phyloP scores from a whole-genome alignment of 2,888 invertebrate genomes.

The Hydriomena furcata region DNA sequence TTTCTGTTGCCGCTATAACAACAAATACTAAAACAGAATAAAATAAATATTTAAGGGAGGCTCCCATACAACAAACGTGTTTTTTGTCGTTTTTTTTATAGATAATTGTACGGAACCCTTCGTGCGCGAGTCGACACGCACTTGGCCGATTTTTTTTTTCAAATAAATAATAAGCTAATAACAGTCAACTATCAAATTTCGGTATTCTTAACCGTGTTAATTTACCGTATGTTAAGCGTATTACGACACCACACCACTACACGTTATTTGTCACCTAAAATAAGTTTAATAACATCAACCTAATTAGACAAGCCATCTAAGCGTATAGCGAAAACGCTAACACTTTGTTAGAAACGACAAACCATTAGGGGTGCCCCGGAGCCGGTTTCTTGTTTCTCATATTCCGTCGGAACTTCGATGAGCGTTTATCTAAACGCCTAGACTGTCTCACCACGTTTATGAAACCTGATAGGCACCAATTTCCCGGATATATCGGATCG shows the following conservation, averaged over 20 bases:
- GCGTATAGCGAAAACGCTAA: background rate
- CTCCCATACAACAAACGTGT: too few species aligned
- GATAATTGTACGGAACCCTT: too few species aligned
- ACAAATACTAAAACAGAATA: too few species aligned
- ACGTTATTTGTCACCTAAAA: background rate
- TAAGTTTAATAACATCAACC: background rate
- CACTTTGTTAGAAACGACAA: too few species aligned
- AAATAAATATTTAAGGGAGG: too few species aligned
- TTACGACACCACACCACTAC: conserved; percentile 16
- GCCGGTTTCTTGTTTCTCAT: background rate
- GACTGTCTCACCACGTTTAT: conserved; percentile 16
- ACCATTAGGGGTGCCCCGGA: too few species aligned
- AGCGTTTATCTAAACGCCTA: background rate
- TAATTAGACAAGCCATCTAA: background rate
- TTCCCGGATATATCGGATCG: conserved; percentile 31
- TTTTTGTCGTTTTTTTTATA: too few species aligned
- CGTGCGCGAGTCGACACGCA: too few species aligned
- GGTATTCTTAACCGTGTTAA: conserved; percentile 17
- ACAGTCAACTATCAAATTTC: conserved; percentile 13
- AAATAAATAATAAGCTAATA: background rate
- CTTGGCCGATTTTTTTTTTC: too few species aligned
- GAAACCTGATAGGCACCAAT: conserved; percentile 25
- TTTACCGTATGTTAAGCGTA: conserved; percentile 15
- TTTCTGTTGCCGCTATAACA: too few species aligned
- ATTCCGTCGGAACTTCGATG: background rate